phyloP scores from a whole-genome alignment of 2,888 invertebrate genomes.

The Branchinecta sandiegonensis region DNA sequence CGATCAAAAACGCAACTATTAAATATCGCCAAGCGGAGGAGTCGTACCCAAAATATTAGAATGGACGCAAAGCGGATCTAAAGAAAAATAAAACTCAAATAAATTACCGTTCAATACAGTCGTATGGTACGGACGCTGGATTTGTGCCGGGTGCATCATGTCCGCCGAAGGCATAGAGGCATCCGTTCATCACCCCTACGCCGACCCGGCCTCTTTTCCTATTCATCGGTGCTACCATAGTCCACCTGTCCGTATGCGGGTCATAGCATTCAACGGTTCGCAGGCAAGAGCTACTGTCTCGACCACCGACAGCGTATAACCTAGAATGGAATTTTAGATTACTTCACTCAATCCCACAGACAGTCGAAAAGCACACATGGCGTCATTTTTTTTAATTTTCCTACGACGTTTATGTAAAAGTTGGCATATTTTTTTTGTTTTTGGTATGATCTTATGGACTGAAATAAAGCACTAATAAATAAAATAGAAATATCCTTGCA shows the following conservation, averaged over 20 bases:
- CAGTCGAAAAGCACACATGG: too few relatives aligned
- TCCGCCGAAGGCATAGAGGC: constrained; percentile 79
- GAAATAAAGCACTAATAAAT: too few relatives aligned
- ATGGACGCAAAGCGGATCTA: constrained; percentile 38
- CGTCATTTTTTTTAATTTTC: too few relatives aligned
- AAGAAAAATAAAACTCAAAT: background rate
- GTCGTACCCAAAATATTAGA: background rate
- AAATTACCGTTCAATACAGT: constrained; percentile 69
- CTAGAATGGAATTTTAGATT: constrained; percentile 36
- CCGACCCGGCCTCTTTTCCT: constrained; percentile 75
- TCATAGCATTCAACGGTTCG: constrained; percentile 76
- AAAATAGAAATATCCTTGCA: too few relatives aligned
- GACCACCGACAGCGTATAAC: constrained; percentile 79
- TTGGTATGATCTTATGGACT: too few relatives aligned
- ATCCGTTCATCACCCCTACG: constrained; percentile 73
- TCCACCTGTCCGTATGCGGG: constrained; percentile 65
- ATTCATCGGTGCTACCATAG: constrained; percentile 70
- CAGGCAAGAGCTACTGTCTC: constrained; percentile 79
- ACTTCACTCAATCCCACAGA: too few relatives aligned
- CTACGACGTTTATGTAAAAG: too few relatives aligned
- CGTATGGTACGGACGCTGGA: constrained; percentile 63
- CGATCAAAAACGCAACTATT: too few relatives aligned
- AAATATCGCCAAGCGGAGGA: constrained; percentile 7
- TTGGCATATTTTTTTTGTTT: too few relatives aligned
- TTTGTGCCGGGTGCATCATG: constrained; percentile 84